Percentiles rank a stretch among this genome's conserved stretches.
Conservation (phyloP, 1,140 invertebrate genomes). For the Procambarus clarkii region DNA sequence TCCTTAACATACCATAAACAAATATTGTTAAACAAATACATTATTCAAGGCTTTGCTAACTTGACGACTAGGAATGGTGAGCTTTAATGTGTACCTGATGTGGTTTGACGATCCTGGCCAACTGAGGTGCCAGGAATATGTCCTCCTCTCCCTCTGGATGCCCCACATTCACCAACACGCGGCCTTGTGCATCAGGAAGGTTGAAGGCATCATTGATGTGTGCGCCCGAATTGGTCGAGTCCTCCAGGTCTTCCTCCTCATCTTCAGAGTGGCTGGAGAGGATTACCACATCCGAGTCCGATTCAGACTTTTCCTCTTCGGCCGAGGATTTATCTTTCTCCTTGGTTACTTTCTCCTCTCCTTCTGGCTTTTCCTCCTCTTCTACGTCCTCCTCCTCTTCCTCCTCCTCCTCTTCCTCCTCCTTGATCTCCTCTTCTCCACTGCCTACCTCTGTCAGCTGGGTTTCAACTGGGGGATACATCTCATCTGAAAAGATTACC, state of each 20-base stretch:
- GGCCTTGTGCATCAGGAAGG: slow-evolving; percentile 91
- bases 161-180: slow-evolving; percentile 96
- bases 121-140: slow-evolving; percentile 94
- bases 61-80: no score
- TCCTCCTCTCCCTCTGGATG: slow-evolving; percentile 94
- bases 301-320: slow-evolving; percentile 74
- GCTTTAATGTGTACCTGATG: slow-evolving; percentile 83
- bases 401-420: slow-evolving; percentile 15
- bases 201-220: slow-evolving; percentile 85
- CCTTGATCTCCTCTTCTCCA: slow-evolving; percentile 33
- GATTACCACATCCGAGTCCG: slow-evolving; percentile 70
- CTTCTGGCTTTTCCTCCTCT: background rate
- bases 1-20: no score
- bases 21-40: no score
- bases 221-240: slow-evolving; percentile 78
- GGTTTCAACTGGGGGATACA: slow-evolving; percentile 38
- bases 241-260: slow-evolving; percentile 82
- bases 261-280: slow-evolving; percentile 68
- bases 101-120: slow-evolving; percentile 94
- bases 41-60: no score
- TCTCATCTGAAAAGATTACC: background rate
- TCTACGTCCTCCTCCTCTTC: slow-evolving; percentile 27
- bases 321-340: slow-evolving; percentile 11
- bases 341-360: background rate
- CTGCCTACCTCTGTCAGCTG: slow-evolving; percentile 40